Evolutionary conservation across 2,797 vertebrate genomes (phyloP), one percentile per base, ranked within the genome.

Genomic region (Clangula hyemalis): DNA sequence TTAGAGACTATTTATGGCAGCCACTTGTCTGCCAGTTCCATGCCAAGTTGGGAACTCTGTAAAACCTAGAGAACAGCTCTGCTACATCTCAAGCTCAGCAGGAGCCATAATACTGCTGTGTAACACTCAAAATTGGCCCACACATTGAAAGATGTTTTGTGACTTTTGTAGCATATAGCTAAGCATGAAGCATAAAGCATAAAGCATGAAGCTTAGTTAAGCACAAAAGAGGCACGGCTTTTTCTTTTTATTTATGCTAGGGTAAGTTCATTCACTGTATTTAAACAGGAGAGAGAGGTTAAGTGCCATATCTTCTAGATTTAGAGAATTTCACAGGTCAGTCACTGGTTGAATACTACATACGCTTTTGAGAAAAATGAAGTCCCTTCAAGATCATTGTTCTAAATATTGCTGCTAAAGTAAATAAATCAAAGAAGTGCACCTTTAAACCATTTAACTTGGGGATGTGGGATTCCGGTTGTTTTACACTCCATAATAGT

Each of bases 381-480:
- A 94, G 61, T 80, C 56, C 77, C 49, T 94, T 81, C 65, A 82
- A 89, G 49, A 89, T 43, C 72, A 85, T 51, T 75, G 57, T 53
- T 95, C 68, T 92, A 87, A 86, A 90, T 85, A 89, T 38, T 51
- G 28, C 57, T 79, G 62, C 56, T 79, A 30, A 72, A 76, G 53
- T n/a, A 93, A 93, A 90, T 22, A 54, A 94, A 66, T 27, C 45
- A 57, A 56, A 91, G 87, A 89, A 91, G 69, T 68, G 85, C 97
- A 99, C 99, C 99, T 99, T 99, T 99, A 98, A 99, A 99, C 99
- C 99, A 99, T 95, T 97, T 97, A 83, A 99, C 97, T 17, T 98
- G 98, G 3, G 99, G 99, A 28, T 96, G 96, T 60, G 99, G 99
- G 86, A 98, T 90, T 81, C 99, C 99, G 43, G 98, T 98, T 9